phyloP scores from a whole-genome alignment of 2,888 invertebrate genomes.

The Elgonia sp. region DNA sequence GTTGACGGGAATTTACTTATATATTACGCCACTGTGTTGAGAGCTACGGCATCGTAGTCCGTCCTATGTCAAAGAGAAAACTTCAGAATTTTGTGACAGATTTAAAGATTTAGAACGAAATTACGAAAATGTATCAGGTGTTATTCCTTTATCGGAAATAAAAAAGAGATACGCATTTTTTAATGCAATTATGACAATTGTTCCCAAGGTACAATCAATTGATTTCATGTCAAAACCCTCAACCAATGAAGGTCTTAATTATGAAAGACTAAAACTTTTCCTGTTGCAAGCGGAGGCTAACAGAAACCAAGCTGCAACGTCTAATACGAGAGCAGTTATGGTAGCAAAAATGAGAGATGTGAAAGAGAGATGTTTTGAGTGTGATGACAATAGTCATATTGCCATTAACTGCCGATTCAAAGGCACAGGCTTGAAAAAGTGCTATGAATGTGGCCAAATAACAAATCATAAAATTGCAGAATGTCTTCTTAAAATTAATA shows the following conservation, averaged over 20 bases:
- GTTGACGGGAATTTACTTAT: no score
- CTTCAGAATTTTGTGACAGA: no score
- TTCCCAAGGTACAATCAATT: neutral
- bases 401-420: neutral
- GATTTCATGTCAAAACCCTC: neutral
- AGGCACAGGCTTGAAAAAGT: neutral
- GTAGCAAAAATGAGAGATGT: neutral
- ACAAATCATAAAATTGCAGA: no score
- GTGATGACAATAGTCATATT: neutral
- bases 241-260: neutral
- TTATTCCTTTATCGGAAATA: neutral
- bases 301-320: neutral
- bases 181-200: neutral
- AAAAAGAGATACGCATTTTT: neutral
- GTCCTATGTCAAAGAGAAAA: no score
- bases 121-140: no score
- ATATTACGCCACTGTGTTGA: no score
- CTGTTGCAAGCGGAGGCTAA: neutral
- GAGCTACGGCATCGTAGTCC: no score
- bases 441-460: no score
- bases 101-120: no score
- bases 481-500: no score
- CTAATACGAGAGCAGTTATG: neutral
- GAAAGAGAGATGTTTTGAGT: neutral
- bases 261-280: neutral